These are phyloP conservation scores for Drosophila sturtevanti DNA, from an alignment of 1,140 invertebrate genomes.

Conservation along the genomic window DNA sequence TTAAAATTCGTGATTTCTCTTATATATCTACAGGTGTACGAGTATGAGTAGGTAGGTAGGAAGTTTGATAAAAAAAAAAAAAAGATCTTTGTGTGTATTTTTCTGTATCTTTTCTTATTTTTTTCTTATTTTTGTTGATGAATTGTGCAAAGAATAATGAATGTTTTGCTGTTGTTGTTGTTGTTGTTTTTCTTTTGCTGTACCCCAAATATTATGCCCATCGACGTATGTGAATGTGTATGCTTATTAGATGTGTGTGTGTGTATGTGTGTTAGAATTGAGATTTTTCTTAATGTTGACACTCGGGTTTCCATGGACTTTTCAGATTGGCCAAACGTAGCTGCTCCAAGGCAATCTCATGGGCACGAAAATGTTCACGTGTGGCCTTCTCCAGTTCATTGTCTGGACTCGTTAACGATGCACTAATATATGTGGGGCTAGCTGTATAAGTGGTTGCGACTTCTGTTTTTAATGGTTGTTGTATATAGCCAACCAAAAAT, in stretches of 20 bases:
- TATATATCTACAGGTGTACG: constrained; percentile 72
- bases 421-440: background rate
- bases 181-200: background rate
- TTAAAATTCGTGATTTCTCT: constrained; percentile 51
- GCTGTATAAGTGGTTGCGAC: constrained; percentile 5
- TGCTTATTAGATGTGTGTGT: constrained; percentile 20
- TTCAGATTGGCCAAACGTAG: constrained; percentile 72
- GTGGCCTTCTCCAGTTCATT: constrained; percentile 66
- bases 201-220: constrained; percentile 3
- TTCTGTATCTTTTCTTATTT: background rate
- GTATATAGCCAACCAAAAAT: constrained; percentile 58
- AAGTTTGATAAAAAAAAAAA: background rate
- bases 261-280: constrained; percentile 28
- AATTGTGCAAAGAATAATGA: constrained; percentile 20
- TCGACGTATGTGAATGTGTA: constrained; percentile 54
- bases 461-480: constrained; percentile 14
- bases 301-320: constrained; percentile 39
- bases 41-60: constrained; percentile 47
- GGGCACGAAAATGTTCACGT: constrained; percentile 70
- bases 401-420: background rate
- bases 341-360: constrained; percentile 73
- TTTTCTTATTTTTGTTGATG: background rate
- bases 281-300: constrained; percentile 31
- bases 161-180: background rate
- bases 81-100: background rate